Evolutionary conservation across 2,888 invertebrate genomes (phyloP).

Genomic region (Caenorhabditis sp.): DNA sequence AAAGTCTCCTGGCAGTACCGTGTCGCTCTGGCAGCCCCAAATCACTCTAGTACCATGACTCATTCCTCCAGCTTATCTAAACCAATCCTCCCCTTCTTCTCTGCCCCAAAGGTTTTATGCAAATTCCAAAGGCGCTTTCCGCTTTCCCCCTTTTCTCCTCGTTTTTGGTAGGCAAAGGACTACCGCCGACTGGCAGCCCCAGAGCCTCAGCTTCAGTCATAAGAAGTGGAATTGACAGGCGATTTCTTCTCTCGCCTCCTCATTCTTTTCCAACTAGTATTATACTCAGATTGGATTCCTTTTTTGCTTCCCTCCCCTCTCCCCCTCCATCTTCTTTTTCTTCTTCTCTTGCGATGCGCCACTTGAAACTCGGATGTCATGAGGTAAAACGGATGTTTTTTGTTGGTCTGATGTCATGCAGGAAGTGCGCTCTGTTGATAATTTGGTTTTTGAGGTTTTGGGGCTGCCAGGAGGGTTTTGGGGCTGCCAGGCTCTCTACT

Average conservation of each 20-base stretch:
- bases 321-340: no score
- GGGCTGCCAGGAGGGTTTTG: no score
- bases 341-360: not conserved
- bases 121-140: not conserved
- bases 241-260: constrained; percentile 5
- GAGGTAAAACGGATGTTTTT: not conserved
- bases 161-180: not conserved
- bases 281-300: not conserved
- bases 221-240: not conserved
- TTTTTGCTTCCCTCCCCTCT: not conserved
- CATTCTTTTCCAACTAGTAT: not conserved
- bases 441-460: no score
- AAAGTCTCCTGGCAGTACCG: no score
- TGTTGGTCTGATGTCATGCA: not conserved
- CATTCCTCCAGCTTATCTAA: no score
- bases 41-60: no score
- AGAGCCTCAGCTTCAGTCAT: no score
- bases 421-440: no score
- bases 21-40: no score
- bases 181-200: no score
- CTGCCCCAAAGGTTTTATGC: not conserved
- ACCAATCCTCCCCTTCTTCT: no score
- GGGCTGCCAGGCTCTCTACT: no score
- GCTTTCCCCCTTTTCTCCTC: not conserved
- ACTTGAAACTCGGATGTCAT: not conserved